phyloP scores from a whole-genome alignment of 1,140 invertebrate species.

The Thereuonema tuberculata region DNA sequence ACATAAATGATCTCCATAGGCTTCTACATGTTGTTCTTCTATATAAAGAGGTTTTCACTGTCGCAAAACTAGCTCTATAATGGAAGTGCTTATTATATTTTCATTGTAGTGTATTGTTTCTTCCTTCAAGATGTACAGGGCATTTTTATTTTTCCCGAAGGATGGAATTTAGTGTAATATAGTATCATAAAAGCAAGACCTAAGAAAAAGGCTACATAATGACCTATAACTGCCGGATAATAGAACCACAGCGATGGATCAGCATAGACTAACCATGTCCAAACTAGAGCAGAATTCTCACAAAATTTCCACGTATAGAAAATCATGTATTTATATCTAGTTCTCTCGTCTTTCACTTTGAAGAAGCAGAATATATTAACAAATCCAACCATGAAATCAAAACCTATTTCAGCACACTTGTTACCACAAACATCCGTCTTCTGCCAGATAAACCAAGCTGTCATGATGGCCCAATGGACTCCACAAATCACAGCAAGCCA shows the following conservation, averaged over 20 bases:
- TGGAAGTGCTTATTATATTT: too few species aligned
- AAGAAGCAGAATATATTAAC: background rate
- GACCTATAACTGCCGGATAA: background rate
- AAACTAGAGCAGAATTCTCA: background rate
- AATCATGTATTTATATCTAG: background rate
- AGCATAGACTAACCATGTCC: background rate
- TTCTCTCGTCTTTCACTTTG: background rate
- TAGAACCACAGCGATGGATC: background rate
- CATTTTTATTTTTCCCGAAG: too few species aligned
- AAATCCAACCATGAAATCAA: background rate
- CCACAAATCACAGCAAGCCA: background rate
- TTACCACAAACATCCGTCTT: background rate
- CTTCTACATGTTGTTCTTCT: too few species aligned
- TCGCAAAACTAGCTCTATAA: too few species aligned
- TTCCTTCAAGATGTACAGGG: too few species aligned
- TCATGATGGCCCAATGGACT: background rate
- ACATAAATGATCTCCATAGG: too few species aligned
- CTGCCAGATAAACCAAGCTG: background rate
- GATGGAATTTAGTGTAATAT: background rate
- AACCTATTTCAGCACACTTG: background rate
- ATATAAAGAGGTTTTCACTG: too few species aligned
- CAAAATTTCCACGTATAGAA: background rate
- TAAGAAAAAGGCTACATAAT: background rate
- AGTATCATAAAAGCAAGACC: background rate
- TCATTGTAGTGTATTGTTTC: too few species aligned